Base-by-base conservation (phyloP, 2,113 vertebrate species). In the Neogobius melanostomus region DNA sequence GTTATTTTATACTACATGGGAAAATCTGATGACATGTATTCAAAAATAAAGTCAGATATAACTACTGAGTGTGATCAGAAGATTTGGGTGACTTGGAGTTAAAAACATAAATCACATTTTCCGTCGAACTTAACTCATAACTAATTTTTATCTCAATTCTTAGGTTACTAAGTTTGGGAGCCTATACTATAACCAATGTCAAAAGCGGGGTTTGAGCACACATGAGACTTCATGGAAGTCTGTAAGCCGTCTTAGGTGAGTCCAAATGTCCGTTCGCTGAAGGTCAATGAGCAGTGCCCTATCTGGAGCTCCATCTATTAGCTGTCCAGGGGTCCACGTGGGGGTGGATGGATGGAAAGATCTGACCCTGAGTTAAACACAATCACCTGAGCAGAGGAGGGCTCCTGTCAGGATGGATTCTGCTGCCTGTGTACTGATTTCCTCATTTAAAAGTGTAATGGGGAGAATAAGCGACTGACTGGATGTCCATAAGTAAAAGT, bases 281-380 rank as follows among this genome's bases (percentile, higher is more conserved):
- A 86, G 85, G 82, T 85, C 75, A 86, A 49, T 72, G 61, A 86
- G 71, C 66, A 64, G 66, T 47, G 70, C 65, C 72, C 65, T 36
- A 80, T 85, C 85, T 71, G 51, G 57, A 57, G 45, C 72, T 72
- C 74, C 69, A 89, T 90, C 85, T 91, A 82, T 85, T 88, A 83
- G 68, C 85, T 86, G 83, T 84, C 82, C 71, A 47, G 42, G n/a
- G 16, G 48, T 67, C 57, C 61, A 51, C 68, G 69, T 66, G 66
- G 28, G 62, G 68, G 71, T 63, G 65, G 69, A 89, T 87, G 77
- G 71, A 76, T 72, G 21, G 72, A 78, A 69, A 50, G 66, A 68
- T 78, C 70, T 59, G 67, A 83, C 82, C 76, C 64, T 43, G 8
- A 76, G 76, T 76, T 84, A 69, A 86, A 82, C 77, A 74, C 62